phyloP scores from a whole-genome alignment of 2,113 vertebrate species.

The Eublepharis macularius region DNA sequence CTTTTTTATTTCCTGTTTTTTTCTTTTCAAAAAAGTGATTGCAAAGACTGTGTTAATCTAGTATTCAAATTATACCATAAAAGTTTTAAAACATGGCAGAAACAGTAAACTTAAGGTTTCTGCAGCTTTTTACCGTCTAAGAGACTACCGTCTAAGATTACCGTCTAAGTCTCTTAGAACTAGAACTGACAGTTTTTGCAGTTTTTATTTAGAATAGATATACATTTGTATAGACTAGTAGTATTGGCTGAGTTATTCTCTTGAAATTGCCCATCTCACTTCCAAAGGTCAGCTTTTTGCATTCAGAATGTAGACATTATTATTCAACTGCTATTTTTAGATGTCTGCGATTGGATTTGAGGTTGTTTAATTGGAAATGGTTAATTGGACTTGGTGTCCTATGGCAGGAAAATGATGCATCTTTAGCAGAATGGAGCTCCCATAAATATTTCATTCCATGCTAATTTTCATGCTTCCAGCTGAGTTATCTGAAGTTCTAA shows the following conservation, averaged over 20 bases:
- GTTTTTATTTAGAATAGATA: neutral
- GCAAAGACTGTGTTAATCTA: neutral
- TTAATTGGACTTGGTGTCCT: constrained; percentile 67
- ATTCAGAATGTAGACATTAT: constrained; percentile 13
- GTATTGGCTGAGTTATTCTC: neutral
- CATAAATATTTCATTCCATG: constrained; percentile 75
- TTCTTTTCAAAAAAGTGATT: neutral
- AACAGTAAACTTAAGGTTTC: neutral
- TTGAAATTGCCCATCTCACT: constrained; percentile 30
- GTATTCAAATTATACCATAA: neutral
- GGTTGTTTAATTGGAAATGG: constrained; percentile 68
- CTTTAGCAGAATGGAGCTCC: constrained; percentile 70
- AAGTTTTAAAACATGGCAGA: neutral
- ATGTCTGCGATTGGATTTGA: constrained; percentile 39
- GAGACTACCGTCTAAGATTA: too few species aligned
- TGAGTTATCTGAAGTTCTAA: constrained; percentile 61
- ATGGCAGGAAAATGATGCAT: constrained; percentile 65
- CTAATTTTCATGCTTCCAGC: constrained; percentile 69
- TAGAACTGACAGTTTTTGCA: neutral
- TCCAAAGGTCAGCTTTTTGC: neutral
- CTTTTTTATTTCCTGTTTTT: neutral
- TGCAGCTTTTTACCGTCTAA: neutral
- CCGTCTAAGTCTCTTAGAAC: neutral
- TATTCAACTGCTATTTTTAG: constrained; percentile 38
- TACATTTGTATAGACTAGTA: constrained; percentile 18